Percentiles rank a stretch among this genome's conserved stretches.
Conservation (phyloP, 2,797 vertebrate species). For the Rhodeus uyekii region DNA sequence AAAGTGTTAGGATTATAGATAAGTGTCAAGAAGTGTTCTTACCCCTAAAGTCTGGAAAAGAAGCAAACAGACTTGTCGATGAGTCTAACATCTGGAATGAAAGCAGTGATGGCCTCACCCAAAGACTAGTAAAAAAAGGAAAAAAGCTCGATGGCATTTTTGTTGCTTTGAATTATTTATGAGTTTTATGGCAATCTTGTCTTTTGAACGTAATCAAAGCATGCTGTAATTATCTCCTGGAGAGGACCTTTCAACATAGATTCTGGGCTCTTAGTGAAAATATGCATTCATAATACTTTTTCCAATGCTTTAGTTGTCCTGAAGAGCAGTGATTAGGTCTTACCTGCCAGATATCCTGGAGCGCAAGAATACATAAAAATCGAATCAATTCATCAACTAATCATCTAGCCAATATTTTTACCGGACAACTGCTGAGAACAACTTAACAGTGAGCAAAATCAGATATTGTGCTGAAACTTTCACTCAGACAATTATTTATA, state of each 20-base stretch:
- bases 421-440: slow-evolving; percentile 6
- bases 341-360: slow-evolving; percentile 45
- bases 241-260: slow-evolving; percentile 61
- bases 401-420: neutral
- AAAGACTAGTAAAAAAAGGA: slow-evolving; percentile 19
- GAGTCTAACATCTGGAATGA: slow-evolving; percentile 12
- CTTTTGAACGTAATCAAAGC: slow-evolving; percentile 63
- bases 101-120: neutral
- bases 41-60: slow-evolving; percentile 8
- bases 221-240: slow-evolving; percentile 55
- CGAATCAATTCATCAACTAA: slow-evolving; percentile 10
- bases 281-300: slow-evolving; percentile 69
- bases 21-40: slow-evolving; percentile 8
- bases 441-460: slow-evolving; percentile 9
- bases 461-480: neutral
- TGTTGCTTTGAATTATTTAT: slow-evolving; percentile 67
- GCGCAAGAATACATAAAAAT: slow-evolving; percentile 24
- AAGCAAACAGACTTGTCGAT: slow-evolving; percentile 1
- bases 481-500: neutral
- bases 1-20: neutral
- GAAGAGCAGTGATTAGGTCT: slow-evolving; percentile 52
- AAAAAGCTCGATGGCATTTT: slow-evolving; percentile 55
- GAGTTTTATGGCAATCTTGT: slow-evolving; percentile 58
- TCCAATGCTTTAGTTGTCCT: slow-evolving; percentile 39
- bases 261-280: slow-evolving; percentile 62